Conservation (phyloP, 2,888 invertebrate species). For the Onchidella celtica region DNA sequence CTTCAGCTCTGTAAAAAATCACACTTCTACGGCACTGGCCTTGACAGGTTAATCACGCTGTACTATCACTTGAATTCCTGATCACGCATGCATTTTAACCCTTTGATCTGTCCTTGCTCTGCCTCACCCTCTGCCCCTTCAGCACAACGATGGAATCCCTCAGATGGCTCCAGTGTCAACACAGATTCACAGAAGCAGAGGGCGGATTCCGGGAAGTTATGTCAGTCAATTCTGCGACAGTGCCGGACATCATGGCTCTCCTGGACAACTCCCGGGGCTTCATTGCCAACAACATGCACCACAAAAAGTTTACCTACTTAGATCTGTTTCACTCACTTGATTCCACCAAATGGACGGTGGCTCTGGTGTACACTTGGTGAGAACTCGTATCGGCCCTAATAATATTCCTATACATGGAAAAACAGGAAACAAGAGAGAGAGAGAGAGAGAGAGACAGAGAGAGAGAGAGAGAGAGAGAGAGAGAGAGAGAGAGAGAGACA, state of each 20-base stretch:
- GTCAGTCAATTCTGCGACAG: slow-evolving; percentile 65
- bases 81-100: too few relatives aligned
- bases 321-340: slow-evolving; percentile 65
- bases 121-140: slow-evolving; percentile 20
- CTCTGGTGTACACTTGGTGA: slow-evolving; percentile 67
- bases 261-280: slow-evolving; percentile 67
- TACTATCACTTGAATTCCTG: too few relatives aligned
- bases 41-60: too few relatives aligned
- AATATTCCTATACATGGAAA: too few relatives aligned
- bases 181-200: slow-evolving; percentile 67
- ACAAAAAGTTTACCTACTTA: slow-evolving; percentile 64
- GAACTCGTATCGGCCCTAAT: too few relatives aligned
- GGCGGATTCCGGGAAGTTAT: slow-evolving; percentile 65
- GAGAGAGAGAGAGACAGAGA: too few relatives aligned
- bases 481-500: too few relatives aligned
- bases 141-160: slow-evolving; percentile 70
- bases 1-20: too few relatives aligned
- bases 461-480: too few relatives aligned
- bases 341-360: slow-evolving; percentile 62
- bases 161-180: slow-evolving; percentile 70
- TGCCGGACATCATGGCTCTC: slow-evolving; percentile 65
- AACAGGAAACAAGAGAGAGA: too few relatives aligned
- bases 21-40: too few relatives aligned
- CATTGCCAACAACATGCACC: slow-evolving; percentile 69
- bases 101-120: too few relatives aligned